Evolutionary conservation across 2,113 vertebrate species (phyloP).

Genomic region (Macquaria ambigua): DNA sequence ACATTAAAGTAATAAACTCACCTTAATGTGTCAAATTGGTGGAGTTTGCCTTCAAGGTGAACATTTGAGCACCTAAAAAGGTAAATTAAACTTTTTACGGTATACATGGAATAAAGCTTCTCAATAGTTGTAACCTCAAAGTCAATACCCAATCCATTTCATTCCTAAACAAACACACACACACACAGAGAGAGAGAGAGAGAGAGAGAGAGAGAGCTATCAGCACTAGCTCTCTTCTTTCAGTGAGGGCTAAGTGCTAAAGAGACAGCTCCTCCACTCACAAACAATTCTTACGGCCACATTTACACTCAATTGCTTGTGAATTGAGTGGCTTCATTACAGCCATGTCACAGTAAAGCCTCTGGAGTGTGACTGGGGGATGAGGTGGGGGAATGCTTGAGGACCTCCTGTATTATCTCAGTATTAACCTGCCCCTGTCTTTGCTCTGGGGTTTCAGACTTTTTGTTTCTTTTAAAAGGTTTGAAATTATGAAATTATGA

Average conservation of each 20-base stretch:
- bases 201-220: no score
- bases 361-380: conserved; percentile 38
- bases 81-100: background rate
- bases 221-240: conserved; percentile 50
- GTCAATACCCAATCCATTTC: background rate
- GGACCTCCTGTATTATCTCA: conserved; percentile 21
- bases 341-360: conserved; percentile 47
- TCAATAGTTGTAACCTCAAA: background rate
- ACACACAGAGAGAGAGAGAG: no score
- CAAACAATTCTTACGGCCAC: conserved; percentile 41
- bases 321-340: conserved; percentile 62
- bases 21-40: no score
- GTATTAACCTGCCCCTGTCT: background rate
- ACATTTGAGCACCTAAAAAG: no score
- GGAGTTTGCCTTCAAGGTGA: no score
- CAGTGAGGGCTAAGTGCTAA: conserved; percentile 48
- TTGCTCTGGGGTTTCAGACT: background rate
- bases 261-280: conserved; percentile 53
- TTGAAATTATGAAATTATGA: background rate
- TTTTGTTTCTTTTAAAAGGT: background rate
- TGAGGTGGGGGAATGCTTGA: conserved; percentile 5
- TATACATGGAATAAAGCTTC: background rate
- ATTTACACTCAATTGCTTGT: conserved; percentile 72
- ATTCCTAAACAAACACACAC: conserved; percentile 28
- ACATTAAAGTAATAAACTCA: no score